phyloP scores from a whole-genome alignment of 35 echinoderm and acorn worm genomes.

The Ptychodera flava region DNA sequence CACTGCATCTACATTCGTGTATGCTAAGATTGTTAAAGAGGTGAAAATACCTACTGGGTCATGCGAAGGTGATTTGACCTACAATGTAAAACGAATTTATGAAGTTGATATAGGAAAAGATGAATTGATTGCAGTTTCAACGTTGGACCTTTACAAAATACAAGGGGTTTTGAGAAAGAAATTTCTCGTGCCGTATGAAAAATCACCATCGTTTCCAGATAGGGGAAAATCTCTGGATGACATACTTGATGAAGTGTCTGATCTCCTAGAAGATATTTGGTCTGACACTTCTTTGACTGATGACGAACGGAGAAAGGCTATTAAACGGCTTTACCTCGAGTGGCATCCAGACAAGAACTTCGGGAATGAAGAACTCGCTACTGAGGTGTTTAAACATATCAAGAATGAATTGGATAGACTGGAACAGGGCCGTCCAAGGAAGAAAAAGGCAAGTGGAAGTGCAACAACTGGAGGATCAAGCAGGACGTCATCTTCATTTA shows the following conservation, averaged over 20 bases:
- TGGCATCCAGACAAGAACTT: conserved; percentile 60
- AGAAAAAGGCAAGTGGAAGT: not conserved
- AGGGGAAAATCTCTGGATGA: not conserved
- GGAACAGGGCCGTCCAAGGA: not conserved
- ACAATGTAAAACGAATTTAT: not conserved
- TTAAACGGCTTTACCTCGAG: conserved; percentile 21
- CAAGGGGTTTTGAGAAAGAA: not conserved
- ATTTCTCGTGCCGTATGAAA: not conserved
- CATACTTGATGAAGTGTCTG: conserved; percentile 1
- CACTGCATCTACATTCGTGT: not conserved
- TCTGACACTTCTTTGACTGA: conserved; percentile 15
- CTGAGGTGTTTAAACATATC: conserved; percentile 36
- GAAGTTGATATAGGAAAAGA: conserved; percentile 24
- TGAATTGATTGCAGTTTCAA: not conserved
- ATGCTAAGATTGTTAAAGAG: conserved; percentile 29
- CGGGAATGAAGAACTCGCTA: conserved; percentile 8
- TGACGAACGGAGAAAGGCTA: conserved; percentile 13
- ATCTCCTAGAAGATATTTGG: not conserved
- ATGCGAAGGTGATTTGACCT: not conserved
- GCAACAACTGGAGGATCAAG: not conserved
- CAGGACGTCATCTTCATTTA: not conserved
- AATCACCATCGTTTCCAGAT: not conserved
- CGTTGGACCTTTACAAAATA: conserved; percentile 1
- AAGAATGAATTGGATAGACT: conserved; percentile 21
- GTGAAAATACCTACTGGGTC: not conserved